Evolutionary conservation across 2,113 vertebrate species (phyloP), one percentile per base, ranked within the genome.

Genomic region (Solea senegalensis): DNA sequence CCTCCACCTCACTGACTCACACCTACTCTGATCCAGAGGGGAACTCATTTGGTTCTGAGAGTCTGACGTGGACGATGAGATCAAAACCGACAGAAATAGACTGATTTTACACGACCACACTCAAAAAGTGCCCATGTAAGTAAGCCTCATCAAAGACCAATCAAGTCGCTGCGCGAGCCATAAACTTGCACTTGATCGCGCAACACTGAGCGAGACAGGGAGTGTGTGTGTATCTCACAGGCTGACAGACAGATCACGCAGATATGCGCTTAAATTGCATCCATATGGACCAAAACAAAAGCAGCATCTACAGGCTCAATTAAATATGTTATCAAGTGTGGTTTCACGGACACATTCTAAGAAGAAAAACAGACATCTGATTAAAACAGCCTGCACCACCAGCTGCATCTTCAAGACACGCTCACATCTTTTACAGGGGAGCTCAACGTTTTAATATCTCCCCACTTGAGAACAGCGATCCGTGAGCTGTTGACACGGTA

Each of bases 241-340:
- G 44, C 34, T 49, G 50, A n/a, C n/a, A n/a, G n/a, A n/a, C n/a
- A n/a, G n/a, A n/a, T n/a, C 21, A 26, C 28, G 54, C 54, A 71
- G 48, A 62, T 10, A 43, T 11, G 2, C 45, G 48, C 57, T 44
- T 11, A 79, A 81, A 86, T 59, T 76, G 55, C 8, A 72, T 72
- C 69, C 81, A 85, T 78, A 65, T 86, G 85, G 65, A 69, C 12
- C 43, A 68, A 63, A 14, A 68, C 51, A 68, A 72, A 82, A 56
- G 62, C 59, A 78, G 55, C 51, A 50, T 78, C 65, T 49, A 81
- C 51, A 56, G 45, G 49, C 77, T 65, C 61, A 66, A 69, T 79
- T 72, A 72, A 88, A 65, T 76, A 74, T 62, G 50, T 61, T 39
- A 70, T 43, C 26, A 78, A 80, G 59, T 59, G 43, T 55, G 27